Base-by-base conservation (phyloP, 2,888 invertebrate genomes). In the Aleiodes leptofemur region DNA sequence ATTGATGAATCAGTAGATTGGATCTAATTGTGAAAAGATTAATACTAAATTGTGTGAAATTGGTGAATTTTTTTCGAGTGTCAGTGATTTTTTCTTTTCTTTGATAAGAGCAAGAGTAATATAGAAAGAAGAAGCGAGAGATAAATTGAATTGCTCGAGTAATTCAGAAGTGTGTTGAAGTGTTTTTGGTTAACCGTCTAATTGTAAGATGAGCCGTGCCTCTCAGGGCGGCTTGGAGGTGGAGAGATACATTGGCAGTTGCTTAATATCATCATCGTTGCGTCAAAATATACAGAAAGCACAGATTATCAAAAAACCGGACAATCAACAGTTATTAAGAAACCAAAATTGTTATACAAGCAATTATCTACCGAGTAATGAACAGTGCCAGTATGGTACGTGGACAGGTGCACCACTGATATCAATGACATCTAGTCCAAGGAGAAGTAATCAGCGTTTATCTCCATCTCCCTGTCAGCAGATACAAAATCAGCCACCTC, bases 361-460 rank as follows among this genome's bases (percentile, higher is more conserved):
- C 34, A 78, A 77, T 51, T 78, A 78, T 77, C 76, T 78, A 69
- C 38, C 79, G 53, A 51, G 73, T 14, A 82, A 81, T 53, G 83
- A 84, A 61, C 82, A 82, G 79, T 85, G 84, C 76, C 86, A 86
- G 72, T 86, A 85, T 73, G 94, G 93, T 80, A 94, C 93, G 81
- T 96, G 96, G 94, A 93, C 95, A 48, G 96, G 95, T 79, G 94
- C 95, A 85, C 96, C 96, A 61, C 91, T 96, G 79, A 95, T 96
- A 87, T 95, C 95, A 69, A 95, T 95, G 91, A 94, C 95, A 53
- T 86, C 88, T 23, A 93, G 93, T 86, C 92, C 92, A 68, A 91
- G 92, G 79, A 91, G 91, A 69, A 86, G 82, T 79, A 86, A 86
- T 79, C 87, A 85, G 76, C 86, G 84, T 76, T 84, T 83, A 6